Evolutionary conservation across 2,797 vertebrate genomes (phyloP), one percentile per base, ranked within the genome.

Genomic region (Pangasius sanitwongsei): DNA sequence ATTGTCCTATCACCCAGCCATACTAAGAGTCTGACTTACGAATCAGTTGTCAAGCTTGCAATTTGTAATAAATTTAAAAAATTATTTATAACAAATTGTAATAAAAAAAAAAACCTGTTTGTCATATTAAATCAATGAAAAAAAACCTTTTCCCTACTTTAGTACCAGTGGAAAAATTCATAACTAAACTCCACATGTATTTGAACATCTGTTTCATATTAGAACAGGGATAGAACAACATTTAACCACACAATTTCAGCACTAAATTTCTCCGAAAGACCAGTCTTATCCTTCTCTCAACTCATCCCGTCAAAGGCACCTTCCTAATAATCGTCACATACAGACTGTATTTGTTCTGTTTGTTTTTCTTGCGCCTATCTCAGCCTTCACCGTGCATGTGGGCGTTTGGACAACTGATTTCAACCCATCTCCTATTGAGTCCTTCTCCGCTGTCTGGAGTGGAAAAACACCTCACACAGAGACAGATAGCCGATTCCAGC

Each of bases 381-480:
- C 41, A 70, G 84, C 90, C 91, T 92, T 92, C 89, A 69, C 86
- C 55, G 31, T 44, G 55, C 61, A 83, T 83, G 88, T 90, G 89
- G 87, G 88, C 44, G 83, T 90, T 87, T 89, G 81, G 59, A 65
- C 72, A 83, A 61, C 88, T 89, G 90, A 89, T 89, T 87, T 86
- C 70, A 55, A 83, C 87, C 72, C 87, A 83, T 89, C 80, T 90
- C 89, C 83, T 82, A 89, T 90, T 90, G 90, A 89, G n/a, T 67
- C 70, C 70, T 82, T 86, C 89, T 89, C 87, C 80, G 89, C 31
- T 87, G 83, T 83, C 77, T 84, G 85, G 87, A 89, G 87, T 83
- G 85, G 15, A 80, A 87, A 88, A 89, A 91, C 90, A 88, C 89
- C 72, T 88, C 83, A 87, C 86, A 91, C 86, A 63, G 82, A 89